These are phyloP conservation scores for Cecropterus lyciades DNA, from an alignment of 1,140 invertebrate species.

Conservation along the genomic window DNA sequence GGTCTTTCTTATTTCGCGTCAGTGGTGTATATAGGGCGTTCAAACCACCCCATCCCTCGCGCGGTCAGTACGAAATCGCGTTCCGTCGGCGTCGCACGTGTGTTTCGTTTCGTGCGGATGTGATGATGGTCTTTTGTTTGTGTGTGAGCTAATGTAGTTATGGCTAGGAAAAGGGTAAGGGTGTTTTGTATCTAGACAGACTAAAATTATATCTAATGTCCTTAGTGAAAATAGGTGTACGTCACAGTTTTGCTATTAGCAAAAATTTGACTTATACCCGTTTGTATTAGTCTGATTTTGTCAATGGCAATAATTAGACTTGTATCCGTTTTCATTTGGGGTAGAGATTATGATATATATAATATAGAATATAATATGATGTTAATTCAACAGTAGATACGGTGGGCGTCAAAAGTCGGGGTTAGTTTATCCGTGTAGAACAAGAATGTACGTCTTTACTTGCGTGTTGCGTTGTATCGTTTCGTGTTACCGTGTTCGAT, in stretches of 20 bases:
- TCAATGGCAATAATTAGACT: too few relatives aligned
- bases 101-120: constrained; percentile 28
- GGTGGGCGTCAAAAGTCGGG: constrained; percentile 3
- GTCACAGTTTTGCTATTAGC: too few relatives aligned
- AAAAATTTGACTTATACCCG: too few relatives aligned
- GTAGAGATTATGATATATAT: too few relatives aligned
- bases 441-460: neutral
- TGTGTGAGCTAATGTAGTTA: constrained; percentile 48
- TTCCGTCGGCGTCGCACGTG: constrained; percentile 44
- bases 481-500: neutral
- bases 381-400: too few relatives aligned
- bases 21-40: constrained; percentile 59
- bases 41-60: constrained; percentile 45
- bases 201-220: too few relatives aligned
- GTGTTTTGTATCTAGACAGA: constrained; percentile 14
- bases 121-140: constrained; percentile 37
- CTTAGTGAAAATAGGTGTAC: too few relatives aligned
- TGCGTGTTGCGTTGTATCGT: constrained; percentile 15
- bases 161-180: constrained; percentile 79
- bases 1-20: constrained; percentile 21
- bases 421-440: neutral
- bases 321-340: too few relatives aligned
- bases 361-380: too few relatives aligned
- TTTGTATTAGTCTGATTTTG: too few relatives aligned
- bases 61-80: constrained; percentile 55